These are phyloP conservation scores for Manis crassicaudata DNA, from an alignment of 2,797 vertebrate species.

Conservation along the genomic window DNA sequence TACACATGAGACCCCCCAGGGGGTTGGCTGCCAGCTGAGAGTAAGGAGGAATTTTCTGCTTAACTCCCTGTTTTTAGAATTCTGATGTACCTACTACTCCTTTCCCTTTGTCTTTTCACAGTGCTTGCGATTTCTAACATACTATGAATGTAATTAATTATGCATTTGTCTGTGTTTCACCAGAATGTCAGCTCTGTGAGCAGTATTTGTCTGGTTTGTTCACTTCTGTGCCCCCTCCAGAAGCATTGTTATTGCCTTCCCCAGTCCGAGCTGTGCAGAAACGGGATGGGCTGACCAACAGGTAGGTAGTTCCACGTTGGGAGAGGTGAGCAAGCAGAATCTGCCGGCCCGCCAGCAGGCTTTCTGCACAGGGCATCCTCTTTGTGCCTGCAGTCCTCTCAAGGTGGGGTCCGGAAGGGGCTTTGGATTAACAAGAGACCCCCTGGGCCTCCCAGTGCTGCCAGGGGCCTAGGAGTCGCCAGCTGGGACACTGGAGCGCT, in stretches of 20 bases:
- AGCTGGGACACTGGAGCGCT: background rate
- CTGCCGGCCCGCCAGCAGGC: background rate
- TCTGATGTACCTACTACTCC: background rate
- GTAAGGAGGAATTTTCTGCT: background rate
- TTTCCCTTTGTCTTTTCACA: background rate
- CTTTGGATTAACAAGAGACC: conserved; percentile 24
- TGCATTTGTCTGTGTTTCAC: background rate
- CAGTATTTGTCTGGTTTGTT: background rate
- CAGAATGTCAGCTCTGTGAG: background rate
- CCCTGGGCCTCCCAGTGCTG: background rate
- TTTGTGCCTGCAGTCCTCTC: background rate
- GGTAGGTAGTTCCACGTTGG: background rate
- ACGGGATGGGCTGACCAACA: too few relatives aligned
- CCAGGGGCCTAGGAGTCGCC: background rate
- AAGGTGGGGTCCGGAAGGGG: background rate
- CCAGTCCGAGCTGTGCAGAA: background rate
- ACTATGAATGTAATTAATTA: background rate
- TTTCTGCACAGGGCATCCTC: background rate
- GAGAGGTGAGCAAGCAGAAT: background rate
- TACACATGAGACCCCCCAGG: background rate
- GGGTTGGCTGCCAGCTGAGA: background rate
- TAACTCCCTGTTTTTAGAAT: background rate
- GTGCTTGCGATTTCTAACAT: background rate
- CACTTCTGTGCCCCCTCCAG: background rate
- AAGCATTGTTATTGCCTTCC: background rate